phyloP scores from a whole-genome alignment of 64 coral and sea anemone species.

The Porites australiensis region DNA sequence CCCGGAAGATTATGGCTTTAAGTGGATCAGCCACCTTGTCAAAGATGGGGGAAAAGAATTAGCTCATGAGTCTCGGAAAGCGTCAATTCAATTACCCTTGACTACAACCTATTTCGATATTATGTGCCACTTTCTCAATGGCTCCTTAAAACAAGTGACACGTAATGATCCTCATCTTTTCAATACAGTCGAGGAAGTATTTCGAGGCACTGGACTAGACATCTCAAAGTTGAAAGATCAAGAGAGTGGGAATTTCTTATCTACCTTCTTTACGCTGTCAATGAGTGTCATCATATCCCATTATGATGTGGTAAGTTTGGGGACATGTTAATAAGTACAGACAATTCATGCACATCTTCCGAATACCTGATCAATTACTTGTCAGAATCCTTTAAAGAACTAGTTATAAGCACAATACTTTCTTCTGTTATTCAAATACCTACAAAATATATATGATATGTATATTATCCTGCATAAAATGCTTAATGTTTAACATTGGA shows the following conservation, averaged over 20 bases:
- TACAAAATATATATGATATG: no score
- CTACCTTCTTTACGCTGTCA: conserved; percentile 19
- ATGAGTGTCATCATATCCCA: conserved; percentile 33
- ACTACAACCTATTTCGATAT: not conserved
- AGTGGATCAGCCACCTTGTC: conserved; percentile 16
- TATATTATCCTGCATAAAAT: no score
- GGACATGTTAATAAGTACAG: not conserved
- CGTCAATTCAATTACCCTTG: not conserved
- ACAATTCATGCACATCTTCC: not conserved
- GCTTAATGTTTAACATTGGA: no score
- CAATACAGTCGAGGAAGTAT: not conserved
- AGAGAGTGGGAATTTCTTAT: conserved; percentile 4
- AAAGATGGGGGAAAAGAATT: not conserved
- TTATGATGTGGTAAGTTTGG: conserved; percentile 21
- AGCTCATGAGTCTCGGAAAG: not conserved
- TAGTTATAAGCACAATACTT: no score
- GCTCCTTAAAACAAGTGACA: not conserved
- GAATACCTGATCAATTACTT: not conserved
- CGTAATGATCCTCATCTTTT: not conserved
- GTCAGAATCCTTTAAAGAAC: not conserved
- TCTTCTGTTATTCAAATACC: no score
- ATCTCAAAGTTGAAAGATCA: not conserved
- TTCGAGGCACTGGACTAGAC: not conserved
- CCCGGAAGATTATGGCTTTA: conserved; percentile 1
- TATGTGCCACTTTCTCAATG: conserved; percentile 10